These are phyloP conservation scores for Enteromius fasciolatus DNA, from an alignment of 2,797 vertebrate species.

Conservation along the genomic window DNA sequence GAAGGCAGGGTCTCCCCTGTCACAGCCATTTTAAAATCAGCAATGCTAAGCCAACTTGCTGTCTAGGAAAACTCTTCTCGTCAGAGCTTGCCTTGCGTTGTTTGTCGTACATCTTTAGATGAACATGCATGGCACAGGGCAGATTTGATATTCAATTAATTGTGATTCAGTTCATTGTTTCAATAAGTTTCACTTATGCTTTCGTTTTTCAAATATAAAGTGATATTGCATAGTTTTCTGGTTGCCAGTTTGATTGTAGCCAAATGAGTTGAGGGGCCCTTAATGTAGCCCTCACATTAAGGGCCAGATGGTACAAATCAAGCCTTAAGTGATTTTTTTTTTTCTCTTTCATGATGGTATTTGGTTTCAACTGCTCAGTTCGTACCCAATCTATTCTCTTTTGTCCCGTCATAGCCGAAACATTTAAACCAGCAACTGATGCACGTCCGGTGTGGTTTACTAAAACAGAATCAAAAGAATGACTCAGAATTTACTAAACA, in stretches of 20 bases:
- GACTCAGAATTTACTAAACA: constrained; percentile 38
- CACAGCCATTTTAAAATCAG: constrained; percentile 62
- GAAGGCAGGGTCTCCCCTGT: constrained; percentile 70
- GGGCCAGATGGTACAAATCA: constrained; percentile 65
- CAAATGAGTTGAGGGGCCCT: constrained; percentile 40
- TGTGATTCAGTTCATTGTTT: constrained; percentile 14
- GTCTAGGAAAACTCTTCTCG: constrained; percentile 62
- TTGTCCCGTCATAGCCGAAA: constrained; percentile 58
- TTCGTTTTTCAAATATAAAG: background rate
- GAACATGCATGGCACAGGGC: constrained; percentile 35
- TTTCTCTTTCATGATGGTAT: constrained; percentile 45
- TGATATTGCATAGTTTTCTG: constrained; percentile 28
- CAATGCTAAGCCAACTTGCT: constrained; percentile 58
- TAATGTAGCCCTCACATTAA: constrained; percentile 35
- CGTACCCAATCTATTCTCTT: constrained; percentile 42
- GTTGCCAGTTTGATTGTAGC: constrained; percentile 29
- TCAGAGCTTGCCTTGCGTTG: constrained; percentile 43
- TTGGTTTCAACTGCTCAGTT: constrained; percentile 58
- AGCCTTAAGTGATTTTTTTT: constrained; percentile 44
- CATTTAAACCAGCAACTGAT: constrained; percentile 46
- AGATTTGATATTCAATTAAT: constrained; percentile 36
- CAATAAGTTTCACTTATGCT: background rate
- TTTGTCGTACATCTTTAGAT: constrained; percentile 45
- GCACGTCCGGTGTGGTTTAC: constrained; percentile 49
- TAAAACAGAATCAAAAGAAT: constrained; percentile 39